phyloP scores from a whole-genome alignment of 2,113 vertebrate species.

The Nothocercus nigrocapillus region DNA sequence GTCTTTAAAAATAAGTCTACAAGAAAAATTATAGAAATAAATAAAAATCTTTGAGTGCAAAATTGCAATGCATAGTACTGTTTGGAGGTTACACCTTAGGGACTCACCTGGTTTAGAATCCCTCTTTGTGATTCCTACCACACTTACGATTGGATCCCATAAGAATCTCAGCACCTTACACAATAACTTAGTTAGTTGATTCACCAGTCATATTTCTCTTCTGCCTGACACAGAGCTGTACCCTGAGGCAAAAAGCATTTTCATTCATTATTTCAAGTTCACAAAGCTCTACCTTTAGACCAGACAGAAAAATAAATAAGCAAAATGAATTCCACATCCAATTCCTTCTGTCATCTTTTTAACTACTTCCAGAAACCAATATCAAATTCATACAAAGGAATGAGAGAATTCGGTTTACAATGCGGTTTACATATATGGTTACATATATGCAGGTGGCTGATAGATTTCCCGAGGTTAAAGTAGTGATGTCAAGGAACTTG shows the following conservation, averaged over 20 bases:
- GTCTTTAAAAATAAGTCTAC: neutral
- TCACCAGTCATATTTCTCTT: neutral
- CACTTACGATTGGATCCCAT: neutral
- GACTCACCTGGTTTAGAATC: neutral
- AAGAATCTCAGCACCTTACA: neutral
- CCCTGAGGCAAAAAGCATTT: neutral
- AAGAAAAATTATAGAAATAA: neutral
- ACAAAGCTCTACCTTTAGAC: neutral
- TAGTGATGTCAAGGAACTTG: neutral
- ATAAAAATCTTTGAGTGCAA: neutral
- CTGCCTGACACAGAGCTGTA: neutral
- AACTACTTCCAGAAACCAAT: neutral
- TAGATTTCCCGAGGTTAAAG: neutral
- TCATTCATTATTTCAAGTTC: neutral
- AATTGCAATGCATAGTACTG: neutral
- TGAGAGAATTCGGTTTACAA: neutral
- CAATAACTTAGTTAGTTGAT: neutral
- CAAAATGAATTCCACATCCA: neutral
- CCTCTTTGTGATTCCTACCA: neutral
- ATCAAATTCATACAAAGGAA: neutral
- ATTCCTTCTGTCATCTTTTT: neutral
- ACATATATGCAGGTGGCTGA: accelerated
- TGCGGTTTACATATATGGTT: no score
- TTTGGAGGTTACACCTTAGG: neutral
- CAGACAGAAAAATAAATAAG: neutral